Conservation (phyloP, 2,797 vertebrate species). For the Siniperca obscura region DNA sequence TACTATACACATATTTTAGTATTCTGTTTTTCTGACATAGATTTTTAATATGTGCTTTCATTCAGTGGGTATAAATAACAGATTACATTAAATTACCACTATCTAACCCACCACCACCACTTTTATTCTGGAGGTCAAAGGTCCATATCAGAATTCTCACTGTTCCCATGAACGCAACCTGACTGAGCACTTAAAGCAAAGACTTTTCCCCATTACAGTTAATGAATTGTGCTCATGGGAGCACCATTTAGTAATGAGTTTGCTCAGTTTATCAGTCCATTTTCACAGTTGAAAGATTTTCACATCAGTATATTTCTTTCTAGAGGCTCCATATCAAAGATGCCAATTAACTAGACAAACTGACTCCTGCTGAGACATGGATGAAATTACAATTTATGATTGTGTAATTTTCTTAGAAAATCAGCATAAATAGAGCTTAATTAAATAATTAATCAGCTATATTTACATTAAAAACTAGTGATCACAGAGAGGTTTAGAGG, state of each 20-base stretch:
- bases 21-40: background rate
- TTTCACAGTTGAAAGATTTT: background rate
- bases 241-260: background rate
- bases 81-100: background rate
- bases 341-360: background rate
- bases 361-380: constrained; percentile 1
- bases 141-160: background rate
- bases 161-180: background rate
- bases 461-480: background rate
- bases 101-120: background rate
- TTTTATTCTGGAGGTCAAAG: background rate
- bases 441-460: background rate
- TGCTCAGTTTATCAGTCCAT: background rate
- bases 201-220: background rate
- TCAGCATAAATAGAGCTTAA: background rate
- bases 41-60: background rate
- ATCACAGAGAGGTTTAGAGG: background rate
- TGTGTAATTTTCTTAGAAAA: background rate
- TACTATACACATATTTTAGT: background rate
- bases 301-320: no score
- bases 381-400: background rate
- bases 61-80: background rate
- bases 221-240: no score
- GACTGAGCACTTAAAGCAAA: background rate
- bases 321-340: background rate